These are phyloP conservation scores for Oasisia sp. DNA, from an alignment of 2,888 invertebrate species.

Conservation along the genomic window DNA sequence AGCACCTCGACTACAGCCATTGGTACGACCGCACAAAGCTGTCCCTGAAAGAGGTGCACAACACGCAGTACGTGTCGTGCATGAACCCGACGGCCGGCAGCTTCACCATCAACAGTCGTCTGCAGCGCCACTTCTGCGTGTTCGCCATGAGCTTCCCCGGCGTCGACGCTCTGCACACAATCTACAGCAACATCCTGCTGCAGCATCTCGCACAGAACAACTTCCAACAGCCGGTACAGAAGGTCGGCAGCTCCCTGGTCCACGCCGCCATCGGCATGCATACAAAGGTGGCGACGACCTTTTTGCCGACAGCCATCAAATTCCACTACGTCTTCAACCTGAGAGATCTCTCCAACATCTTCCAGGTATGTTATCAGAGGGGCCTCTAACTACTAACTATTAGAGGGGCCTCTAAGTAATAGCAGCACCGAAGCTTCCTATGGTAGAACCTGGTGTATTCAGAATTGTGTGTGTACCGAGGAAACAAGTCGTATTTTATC, in stretches of 20 bases:
- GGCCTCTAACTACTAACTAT: not conserved
- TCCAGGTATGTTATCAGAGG: constrained; percentile 78
- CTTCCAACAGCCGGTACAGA: constrained; percentile 72
- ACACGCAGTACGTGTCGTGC: constrained; percentile 95
- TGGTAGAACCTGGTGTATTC: not conserved
- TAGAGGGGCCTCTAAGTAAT: not conserved
- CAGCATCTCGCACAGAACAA: constrained; percentile 52
- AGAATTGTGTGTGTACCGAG: not conserved
- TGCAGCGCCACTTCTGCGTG: constrained; percentile 74
- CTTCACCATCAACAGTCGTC: constrained; percentile 93
- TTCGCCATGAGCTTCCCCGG: constrained; percentile 80
- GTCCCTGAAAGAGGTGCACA: constrained; percentile 91
- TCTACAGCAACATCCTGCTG: constrained; percentile 85
- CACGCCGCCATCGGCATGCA: constrained; percentile 86
- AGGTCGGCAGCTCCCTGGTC: constrained; percentile 80
- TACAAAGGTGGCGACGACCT: constrained; percentile 85
- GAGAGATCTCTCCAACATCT: constrained; percentile 92
- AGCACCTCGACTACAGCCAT: constrained; percentile 94
- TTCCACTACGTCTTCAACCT: constrained; percentile 97
- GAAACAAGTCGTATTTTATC: not conserved
- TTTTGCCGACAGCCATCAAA: constrained; percentile 94
- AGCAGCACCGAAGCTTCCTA: not conserved
- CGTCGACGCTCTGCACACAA: constrained; percentile 83
- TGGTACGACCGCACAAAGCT: constrained; percentile 95
- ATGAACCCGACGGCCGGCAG: constrained; percentile 99